These are phyloP conservation scores for Agrochola lychnidis DNA, from an alignment of 2,888 invertebrate species.

Conservation along the genomic window DNA sequence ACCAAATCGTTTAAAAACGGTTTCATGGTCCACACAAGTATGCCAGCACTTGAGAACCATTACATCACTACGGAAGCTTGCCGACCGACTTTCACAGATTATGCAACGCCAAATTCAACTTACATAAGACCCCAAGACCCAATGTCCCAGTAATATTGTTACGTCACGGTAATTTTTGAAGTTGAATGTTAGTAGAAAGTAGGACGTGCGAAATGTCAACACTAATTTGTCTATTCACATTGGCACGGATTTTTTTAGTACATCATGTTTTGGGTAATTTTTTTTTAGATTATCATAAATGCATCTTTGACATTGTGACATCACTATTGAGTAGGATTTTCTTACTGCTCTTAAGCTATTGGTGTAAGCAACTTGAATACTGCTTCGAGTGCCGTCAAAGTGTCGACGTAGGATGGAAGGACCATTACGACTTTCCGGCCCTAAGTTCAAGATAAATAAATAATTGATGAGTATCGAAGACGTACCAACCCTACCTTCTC, in stretches of 20 bases:
- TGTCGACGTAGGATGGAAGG: not conserved
- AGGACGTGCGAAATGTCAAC: slow-evolving; percentile 86
- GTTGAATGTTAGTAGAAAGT: slow-evolving; percentile 88
- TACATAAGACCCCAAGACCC: slow-evolving; percentile 87
- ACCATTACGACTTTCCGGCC: not conserved
- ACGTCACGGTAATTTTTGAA: slow-evolving; percentile 84
- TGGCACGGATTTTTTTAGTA: slow-evolving; percentile 64
- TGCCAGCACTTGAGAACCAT: slow-evolving; percentile 80
- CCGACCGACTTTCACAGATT: slow-evolving; percentile 88
- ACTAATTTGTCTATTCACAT: slow-evolving; percentile 71
- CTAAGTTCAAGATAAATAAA: not conserved
- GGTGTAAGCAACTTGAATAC: not conserved
- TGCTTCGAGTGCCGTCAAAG: not conserved
- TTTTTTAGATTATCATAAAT: slow-evolving; percentile 17
- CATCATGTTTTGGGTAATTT: slow-evolving; percentile 16
- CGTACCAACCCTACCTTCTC: not conserved
- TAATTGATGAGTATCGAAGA: not conserved
- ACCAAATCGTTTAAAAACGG: slow-evolving; percentile 66
- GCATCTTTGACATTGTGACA: slow-evolving; percentile 26
- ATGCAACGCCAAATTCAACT: slow-evolving; percentile 83
- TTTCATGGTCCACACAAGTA: slow-evolving; percentile 79
- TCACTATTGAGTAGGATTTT: slow-evolving; percentile 6
- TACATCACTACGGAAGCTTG: slow-evolving; percentile 86
- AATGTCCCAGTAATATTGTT: slow-evolving; percentile 86
- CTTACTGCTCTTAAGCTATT: not conserved